These are phyloP conservation scores for Leptopilina drosophilae DNA, from an alignment of 2,888 invertebrate species.

Conservation along the genomic window DNA sequence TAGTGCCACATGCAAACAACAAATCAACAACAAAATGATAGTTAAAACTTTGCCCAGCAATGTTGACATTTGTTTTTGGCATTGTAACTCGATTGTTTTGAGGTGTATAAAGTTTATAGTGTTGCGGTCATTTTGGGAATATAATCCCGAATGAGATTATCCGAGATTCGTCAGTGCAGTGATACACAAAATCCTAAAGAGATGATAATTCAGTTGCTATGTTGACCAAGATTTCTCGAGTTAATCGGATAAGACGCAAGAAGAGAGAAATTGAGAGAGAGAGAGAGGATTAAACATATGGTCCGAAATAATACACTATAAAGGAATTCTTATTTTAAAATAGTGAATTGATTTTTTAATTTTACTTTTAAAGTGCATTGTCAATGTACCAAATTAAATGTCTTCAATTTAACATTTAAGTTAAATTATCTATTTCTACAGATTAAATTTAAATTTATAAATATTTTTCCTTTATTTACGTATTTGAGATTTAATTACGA, in stretches of 20 bases:
- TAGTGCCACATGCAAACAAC: not conserved
- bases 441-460: too few relatives aligned
- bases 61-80: not conserved
- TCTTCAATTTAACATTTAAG: too few relatives aligned
- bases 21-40: constrained; percentile 1
- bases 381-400: too few relatives aligned
- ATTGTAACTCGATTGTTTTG: not conserved
- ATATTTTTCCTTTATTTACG: too few relatives aligned
- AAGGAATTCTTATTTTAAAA: too few relatives aligned
- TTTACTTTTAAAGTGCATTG: too few relatives aligned
- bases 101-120: not conserved
- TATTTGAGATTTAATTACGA: too few relatives aligned
- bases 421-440: too few relatives aligned
- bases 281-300: not conserved
- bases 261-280: too few relatives aligned
- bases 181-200: constrained; percentile 4
- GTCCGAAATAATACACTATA: not conserved
- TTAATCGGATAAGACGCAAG: not conserved
- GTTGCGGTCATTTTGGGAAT: not conserved
- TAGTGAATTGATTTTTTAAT: too few relatives aligned
- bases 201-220: constrained; percentile 3
- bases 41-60: not conserved
- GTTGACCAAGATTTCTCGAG: constrained; percentile 1
- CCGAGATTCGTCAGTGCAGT: constrained; percentile 3
- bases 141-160: not conserved